Base-by-base conservation (phyloP, 2,797 vertebrate species). In the Champsocephalus gunnari region DNA sequence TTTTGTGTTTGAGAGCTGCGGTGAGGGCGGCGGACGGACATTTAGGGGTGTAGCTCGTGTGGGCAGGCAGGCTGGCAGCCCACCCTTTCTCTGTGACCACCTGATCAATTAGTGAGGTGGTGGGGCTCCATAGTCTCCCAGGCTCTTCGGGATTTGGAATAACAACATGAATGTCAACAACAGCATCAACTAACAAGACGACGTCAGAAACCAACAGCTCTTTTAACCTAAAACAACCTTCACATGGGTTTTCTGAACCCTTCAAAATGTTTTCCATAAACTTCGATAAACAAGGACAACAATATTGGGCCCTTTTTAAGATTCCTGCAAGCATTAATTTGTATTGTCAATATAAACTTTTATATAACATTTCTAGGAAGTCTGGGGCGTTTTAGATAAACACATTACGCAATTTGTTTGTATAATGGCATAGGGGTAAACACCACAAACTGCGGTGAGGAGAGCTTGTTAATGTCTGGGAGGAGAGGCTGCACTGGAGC, bases 371-470 rank as follows among this genome's bases (percentile, higher is more conserved):
- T 83, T 75, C 47, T 66, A 79, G 81, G 79, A 90, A 70, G 64
- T 83, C 66, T 74, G 84, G 72, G 66, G 66, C n/a, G 19, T 68
- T 91, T 87, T 85, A 83, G 77, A 89, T 87, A 88, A 89, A 91
- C 87, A 92, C 62, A 80, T 91, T 89, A 88, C 84, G 83, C 89
- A 88, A 90, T 90, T 83, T 93, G 90, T 92, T 93, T 92, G 85
- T 81, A 75, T 85, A 86, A 86, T 81, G 78, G 78, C 66, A 78
- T 80, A 60, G 50, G 79, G 75, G 89, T 89, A 92, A 93, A 94
- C 87, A 88, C 87, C 89, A 90, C 85, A 89, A 90, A 85, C 86
- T 92, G 87, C 19, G 87, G 91, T 79, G 54, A 81, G 77, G 75
- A 75, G 63, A 76, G 87, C 87, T 85, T 87, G 88, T 92, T 91